These are phyloP conservation scores for Drosophila lacertosa DNA, from an alignment of 1,140 invertebrate species.

Conservation along the genomic window DNA sequence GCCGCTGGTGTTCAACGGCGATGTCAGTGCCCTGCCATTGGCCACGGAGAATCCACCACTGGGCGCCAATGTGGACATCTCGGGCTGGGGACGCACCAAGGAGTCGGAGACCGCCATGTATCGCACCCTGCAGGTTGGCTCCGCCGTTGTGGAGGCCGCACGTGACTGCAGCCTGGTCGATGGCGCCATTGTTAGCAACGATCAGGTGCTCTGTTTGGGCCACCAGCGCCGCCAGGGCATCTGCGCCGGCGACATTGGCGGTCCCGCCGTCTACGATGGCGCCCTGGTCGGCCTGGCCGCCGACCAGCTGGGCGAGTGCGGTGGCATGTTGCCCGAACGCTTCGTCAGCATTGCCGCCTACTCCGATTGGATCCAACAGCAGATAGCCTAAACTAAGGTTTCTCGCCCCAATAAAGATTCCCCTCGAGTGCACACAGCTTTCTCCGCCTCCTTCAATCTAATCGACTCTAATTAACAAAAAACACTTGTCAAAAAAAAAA, in stretches of 20 bases:
- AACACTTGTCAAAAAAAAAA: too few species aligned
- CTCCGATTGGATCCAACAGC: slow-evolving; percentile 64
- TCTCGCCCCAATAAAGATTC: slow-evolving; percentile 7
- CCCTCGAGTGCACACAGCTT: background rate
- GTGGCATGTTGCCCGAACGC: slow-evolving; percentile 64
- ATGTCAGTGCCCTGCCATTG: slow-evolving; percentile 54
- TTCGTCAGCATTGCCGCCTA: slow-evolving; percentile 67
- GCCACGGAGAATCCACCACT: slow-evolving; percentile 40
- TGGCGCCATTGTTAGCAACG: slow-evolving; percentile 12
- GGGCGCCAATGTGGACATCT: slow-evolving; percentile 56
- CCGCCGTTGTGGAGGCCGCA: slow-evolving; percentile 27
- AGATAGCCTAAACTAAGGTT: slow-evolving; percentile 51
- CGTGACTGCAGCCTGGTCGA: slow-evolving; percentile 42
- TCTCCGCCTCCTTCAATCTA: too few species aligned
- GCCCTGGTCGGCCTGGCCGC: slow-evolving; percentile 64
- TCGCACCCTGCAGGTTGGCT: slow-evolving; percentile 58
- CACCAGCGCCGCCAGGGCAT: slow-evolving; percentile 64
- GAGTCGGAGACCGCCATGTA: slow-evolving; percentile 55
- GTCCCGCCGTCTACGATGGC: slow-evolving; percentile 62
- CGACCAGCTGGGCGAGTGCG: slow-evolving; percentile 62
- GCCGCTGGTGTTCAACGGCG: slow-evolving; percentile 43
- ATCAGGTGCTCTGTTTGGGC: slow-evolving; percentile 65
- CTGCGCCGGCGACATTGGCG: slow-evolving; percentile 68
- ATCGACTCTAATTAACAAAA: too few species aligned
- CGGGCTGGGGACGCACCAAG: slow-evolving; percentile 70